Evolutionary conservation across 2,797 vertebrate species (phyloP).

Genomic region (Halcyon badia): DNA sequence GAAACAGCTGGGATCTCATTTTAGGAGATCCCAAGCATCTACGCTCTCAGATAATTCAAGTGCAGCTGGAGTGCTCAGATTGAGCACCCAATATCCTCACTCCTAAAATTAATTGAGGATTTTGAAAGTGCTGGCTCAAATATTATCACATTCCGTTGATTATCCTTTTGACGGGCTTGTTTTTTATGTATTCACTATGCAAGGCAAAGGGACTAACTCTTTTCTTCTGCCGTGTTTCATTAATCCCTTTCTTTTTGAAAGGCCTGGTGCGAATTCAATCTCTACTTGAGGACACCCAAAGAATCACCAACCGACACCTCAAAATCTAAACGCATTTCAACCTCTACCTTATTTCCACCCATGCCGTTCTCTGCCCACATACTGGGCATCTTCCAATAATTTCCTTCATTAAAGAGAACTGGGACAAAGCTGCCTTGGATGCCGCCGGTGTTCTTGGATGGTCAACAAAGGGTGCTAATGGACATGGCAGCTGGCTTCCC

Average conservation of each 20-base stretch:
- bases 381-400: conserved; percentile 25
- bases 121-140: conserved; percentile 61
- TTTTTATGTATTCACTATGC: neutral
- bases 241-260: neutral
- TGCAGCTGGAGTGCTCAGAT: conserved; percentile 52
- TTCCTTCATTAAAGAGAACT: conserved; percentile 7
- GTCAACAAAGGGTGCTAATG: conserved; percentile 58
- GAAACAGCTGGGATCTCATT: conserved; percentile 69
- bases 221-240: neutral
- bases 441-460: neutral
- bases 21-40: conserved; percentile 57
- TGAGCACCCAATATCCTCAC: conserved; percentile 53
- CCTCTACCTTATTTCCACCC: neutral
- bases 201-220: neutral
- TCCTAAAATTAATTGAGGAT: conserved; percentile 57
- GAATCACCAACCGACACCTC: neutral
- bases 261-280: neutral
- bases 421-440: conserved; percentile 39
- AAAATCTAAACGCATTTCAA: neutral
- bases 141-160: neutral
- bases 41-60: conserved; percentile 43
- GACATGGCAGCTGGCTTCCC: conserved; percentile 32
- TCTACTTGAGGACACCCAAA: neutral
- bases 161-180: conserved; percentile 1
- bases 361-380: neutral